Percentiles rank a stretch among this genome's conserved stretches.
Conservation (phyloP, 2,113 vertebrate species). For the Phrynosoma platyrhinos region DNA sequence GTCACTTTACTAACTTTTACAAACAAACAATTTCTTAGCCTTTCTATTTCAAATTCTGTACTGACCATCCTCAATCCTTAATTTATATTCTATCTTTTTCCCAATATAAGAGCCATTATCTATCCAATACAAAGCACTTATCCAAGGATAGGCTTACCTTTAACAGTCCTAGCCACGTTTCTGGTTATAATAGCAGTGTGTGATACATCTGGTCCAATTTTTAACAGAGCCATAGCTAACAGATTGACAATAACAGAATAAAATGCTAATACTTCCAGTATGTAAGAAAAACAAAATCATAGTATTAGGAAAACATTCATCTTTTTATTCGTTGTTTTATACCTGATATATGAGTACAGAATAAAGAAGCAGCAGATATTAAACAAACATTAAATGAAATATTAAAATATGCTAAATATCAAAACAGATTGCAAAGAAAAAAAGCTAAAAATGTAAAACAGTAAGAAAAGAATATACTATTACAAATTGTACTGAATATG, state of each 20-base stretch:
- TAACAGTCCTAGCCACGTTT: no score
- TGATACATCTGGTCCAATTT: no score
- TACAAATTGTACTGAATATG: background rate
- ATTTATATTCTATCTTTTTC: no score
- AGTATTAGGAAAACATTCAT: background rate
- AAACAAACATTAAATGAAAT: slow-evolving; percentile 24
- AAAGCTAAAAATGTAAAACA: background rate
- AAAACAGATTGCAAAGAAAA: background rate
- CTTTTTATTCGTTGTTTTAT: background rate
- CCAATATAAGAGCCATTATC: no score
- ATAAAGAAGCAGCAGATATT: background rate
- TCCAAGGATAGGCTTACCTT: no score
- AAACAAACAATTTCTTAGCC: no score
- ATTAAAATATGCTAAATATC: slow-evolving; percentile 24
- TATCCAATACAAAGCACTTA: no score
- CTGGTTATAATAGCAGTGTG: no score
- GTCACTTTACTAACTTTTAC: no score
- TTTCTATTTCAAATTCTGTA: no score
- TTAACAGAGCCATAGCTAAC: background rate
- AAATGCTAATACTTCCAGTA: background rate
- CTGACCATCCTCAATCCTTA: no score
- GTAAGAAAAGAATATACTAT: background rate
- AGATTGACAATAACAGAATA: background rate
- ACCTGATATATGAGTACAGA: background rate
- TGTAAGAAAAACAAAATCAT: background rate